phyloP scores from a whole-genome alignment of 2,888 invertebrate genomes.

The Petrophora chlorosata region DNA sequence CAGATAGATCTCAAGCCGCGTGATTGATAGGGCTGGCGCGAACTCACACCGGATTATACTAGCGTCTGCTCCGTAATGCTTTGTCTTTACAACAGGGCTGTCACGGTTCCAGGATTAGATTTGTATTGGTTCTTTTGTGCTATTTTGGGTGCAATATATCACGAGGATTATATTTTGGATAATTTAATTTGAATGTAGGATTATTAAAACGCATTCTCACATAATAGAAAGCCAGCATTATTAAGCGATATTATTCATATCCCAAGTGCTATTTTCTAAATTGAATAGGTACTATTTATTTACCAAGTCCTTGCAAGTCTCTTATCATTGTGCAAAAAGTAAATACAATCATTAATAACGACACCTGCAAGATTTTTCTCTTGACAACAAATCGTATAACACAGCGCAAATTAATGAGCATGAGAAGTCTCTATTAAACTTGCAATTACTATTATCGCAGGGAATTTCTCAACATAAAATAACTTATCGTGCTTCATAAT shows the following conservation, averaged over 20 bases:
- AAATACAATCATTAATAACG: no score
- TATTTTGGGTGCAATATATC: no score
- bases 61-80: conserved; percentile 53
- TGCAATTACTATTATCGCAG: conserved; percentile 20
- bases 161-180: no score
- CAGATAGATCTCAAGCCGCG: conserved; percentile 40
- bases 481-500: conserved; percentile 22
- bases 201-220: no score
- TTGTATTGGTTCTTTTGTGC: not conserved
- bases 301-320: no score
- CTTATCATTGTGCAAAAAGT: no score
- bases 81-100: conserved; percentile 40
- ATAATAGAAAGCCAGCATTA: no score
- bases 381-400: not conserved
- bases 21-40: conserved; percentile 75
- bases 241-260: no score
- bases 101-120: conserved; percentile 17
- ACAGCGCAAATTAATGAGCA: conserved; percentile 20
- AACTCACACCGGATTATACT: conserved; percentile 64
- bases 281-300: no score
- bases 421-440: conserved; percentile 25
- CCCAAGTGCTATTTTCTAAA: no score
- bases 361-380: not conserved
- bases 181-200: no score
- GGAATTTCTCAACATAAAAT: conserved; percentile 24